Evolutionary conservation across 2,888 invertebrate species (phyloP).

Genomic region (Drosophila paranaensis): DNA sequence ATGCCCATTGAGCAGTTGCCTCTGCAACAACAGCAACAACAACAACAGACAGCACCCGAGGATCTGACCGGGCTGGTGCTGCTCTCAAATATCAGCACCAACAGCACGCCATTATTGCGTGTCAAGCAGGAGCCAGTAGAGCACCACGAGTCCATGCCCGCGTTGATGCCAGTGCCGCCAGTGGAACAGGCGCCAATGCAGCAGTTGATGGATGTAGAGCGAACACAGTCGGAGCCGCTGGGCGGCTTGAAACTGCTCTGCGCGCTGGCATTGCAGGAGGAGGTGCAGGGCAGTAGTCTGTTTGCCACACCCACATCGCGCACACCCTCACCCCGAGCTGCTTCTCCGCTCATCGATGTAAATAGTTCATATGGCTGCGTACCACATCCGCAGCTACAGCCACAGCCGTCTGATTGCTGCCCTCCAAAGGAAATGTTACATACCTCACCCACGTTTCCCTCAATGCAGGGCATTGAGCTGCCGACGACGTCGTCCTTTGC

Average conservation of each 20-base stretch:
- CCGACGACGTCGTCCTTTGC: constrained; percentile 69
- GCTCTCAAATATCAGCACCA: constrained; percentile 92
- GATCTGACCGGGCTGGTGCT: constrained; percentile 93
- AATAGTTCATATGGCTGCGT: constrained; percentile 12
- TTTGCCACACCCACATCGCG: constrained; percentile 69
- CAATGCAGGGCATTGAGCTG: constrained; percentile 80
- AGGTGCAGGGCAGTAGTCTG: constrained; percentile 72
- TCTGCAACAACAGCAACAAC: constrained; percentile 8
- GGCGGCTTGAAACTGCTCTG: constrained; percentile 91
- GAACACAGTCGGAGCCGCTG: constrained; percentile 81
- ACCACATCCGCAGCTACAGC: not conserved
- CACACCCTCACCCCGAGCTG: constrained; percentile 54
- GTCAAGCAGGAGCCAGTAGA: constrained; percentile 84
- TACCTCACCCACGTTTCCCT: constrained; percentile 70
- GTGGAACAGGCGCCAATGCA: constrained; percentile 22
- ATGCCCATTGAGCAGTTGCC: constrained; percentile 20
- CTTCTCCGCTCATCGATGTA: constrained; percentile 19
- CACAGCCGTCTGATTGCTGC: constrained; percentile 28
- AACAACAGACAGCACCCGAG: constrained; percentile 83
- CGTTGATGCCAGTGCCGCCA: constrained; percentile 7
- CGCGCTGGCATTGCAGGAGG: constrained; percentile 92
- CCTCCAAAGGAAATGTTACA: constrained; percentile 27
- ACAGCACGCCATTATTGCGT: constrained; percentile 86
- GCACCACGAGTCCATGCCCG: constrained; percentile 43
- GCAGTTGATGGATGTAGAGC: constrained; percentile 39